Evolutionary conservation across 2,888 invertebrate species (phyloP), one percentile per base, ranked within the genome.

Genomic region (Marasmarcha lunaedactyla): DNA sequence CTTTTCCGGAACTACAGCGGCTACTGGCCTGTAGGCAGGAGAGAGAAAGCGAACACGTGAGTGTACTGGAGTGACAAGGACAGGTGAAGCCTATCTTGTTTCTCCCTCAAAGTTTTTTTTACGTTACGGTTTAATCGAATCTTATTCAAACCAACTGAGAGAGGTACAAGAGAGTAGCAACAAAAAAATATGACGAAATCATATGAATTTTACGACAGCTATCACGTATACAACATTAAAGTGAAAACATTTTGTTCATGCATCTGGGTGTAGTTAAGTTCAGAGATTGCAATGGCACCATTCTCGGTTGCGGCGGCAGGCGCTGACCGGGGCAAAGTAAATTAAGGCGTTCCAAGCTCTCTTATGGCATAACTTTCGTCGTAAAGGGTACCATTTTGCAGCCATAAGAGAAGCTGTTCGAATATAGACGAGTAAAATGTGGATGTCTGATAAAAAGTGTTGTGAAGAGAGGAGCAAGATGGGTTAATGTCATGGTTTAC

Each of bases 1-100:
- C 93, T 89, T 92, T 93, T 87, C 92, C 93, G 87, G 92, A 93
- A 88, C 92, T 93, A 88, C 93, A 92, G 86, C 92, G 91, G 88
- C 92, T 93, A 89, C 92, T 92, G 84, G 92, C 91, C 93, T 93
- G 87, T 73, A 73, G 73, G 77, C 86, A 87, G 71, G 77, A 74
- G 74, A 84, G 69, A 78, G 74, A 84, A 79, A 79, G 84, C 79
- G 79, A 77, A 84, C 78, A 72, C 73, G 73, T 83, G 74, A 81
- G 76, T 81, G 78, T 78, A 20, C 70, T 57, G 65, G 67, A 73
- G 66, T 70, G 70, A 70, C 60, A 70, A 55, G 64, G 73, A 70
- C 64, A 59, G 63, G 67, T 67, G 65, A 65, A 57, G 46, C 65
- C 59, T 46, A 53, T 68, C 66, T 64, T 71, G 65, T 63, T 68